These are phyloP conservation scores for zebrafish (Danio rerio) DNA, from an alignment of 2,113 vertebrate species.

Conservation along the genomic window DNA sequence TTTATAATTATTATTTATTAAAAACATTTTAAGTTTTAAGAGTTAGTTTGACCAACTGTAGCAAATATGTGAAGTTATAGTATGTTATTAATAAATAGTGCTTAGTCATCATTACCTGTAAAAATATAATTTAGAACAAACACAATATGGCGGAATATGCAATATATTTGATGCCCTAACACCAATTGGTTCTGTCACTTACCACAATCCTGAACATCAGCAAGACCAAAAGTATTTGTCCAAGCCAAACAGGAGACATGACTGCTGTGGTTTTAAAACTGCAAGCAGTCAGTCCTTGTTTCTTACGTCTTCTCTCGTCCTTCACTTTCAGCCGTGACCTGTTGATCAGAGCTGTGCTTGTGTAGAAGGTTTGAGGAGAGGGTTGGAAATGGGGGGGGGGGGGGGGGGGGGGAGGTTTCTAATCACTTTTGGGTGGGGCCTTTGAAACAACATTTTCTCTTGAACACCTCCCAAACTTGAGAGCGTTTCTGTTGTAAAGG, in stretches of 20 bases:
- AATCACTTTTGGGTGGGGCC: constrained; percentile 28
- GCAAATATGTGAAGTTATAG: not conserved
- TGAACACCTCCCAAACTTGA: constrained; percentile 12
- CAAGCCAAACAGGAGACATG: constrained; percentile 41
- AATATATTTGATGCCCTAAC: not conserved
- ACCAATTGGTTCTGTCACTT: constrained; percentile 10
- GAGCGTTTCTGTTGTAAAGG: not conserved
- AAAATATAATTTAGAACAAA: not conserved
- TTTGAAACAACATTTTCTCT: not conserved
- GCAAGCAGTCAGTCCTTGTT: not conserved
- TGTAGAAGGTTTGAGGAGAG: not conserved
- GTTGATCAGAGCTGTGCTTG: constrained; percentile 4
- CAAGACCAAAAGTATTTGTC: constrained; percentile 35
- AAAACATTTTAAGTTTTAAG: not conserved
- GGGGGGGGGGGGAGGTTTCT: not conserved
- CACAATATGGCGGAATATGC: not conserved
- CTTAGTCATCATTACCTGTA: not conserved
- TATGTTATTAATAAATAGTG: not conserved
- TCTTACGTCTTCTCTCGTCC: not conserved
- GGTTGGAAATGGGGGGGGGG: not conserved
- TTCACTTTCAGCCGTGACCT: not conserved
- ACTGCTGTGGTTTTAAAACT: not conserved
- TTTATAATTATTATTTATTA: too few species aligned
- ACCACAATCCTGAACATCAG: constrained; percentile 46
- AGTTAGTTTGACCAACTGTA: not conserved